Base-by-base conservation (phyloP, 2,888 invertebrate species). In the Pachliopta kotzebuea region DNA sequence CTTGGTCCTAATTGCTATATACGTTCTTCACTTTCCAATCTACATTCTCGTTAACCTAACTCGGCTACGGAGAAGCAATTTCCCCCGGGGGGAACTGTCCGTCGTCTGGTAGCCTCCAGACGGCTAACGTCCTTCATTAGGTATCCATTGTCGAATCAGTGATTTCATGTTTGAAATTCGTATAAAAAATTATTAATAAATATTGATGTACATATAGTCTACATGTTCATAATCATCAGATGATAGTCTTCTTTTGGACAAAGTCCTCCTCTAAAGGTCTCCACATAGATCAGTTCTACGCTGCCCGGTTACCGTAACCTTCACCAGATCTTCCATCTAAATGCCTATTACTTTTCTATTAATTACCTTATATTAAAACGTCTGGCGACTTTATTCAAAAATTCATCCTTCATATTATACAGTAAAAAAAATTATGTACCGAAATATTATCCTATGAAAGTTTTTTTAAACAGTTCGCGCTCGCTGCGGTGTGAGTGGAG, bases 11-110 rank as follows among this genome's bases (percentile, higher is more conserved):
- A 23, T 52, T 52, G 21, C 20, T 21, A 21, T 21, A 52, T 18
- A 18, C 21, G 50, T 52, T 52, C 50, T 20, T 52, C 50, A 52
- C 21, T 52, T 52, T 52, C 50, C 50, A 52, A 52, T 52, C 50
- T 52, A 21, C 50, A 52, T 52, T 21, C 50, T 52, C 50, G 50
- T 52, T 52, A 52, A 52, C 21, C 21, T 20, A n/a, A 23, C 50
- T 9, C 21, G 50, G n/a, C 50, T 52, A 52, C 50, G 50, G 50
- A 11, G 50, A 52, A 11, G 50, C 50, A 52, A 52, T 52, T 52
- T 52, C 21, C 50, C 50, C 14, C 21, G 23, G 50, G 50, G 8
- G 21, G 50, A 52, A 52, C 21, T 52, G 50, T 52, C 21, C n/a
- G 9, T 11, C 9, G 21, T n/a, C 50, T 21, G 21, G 3, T 20